Evolutionary conservation across 2,797 vertebrate genomes (phyloP).

Genomic region (Gymnoscopelus braueri): DNA sequence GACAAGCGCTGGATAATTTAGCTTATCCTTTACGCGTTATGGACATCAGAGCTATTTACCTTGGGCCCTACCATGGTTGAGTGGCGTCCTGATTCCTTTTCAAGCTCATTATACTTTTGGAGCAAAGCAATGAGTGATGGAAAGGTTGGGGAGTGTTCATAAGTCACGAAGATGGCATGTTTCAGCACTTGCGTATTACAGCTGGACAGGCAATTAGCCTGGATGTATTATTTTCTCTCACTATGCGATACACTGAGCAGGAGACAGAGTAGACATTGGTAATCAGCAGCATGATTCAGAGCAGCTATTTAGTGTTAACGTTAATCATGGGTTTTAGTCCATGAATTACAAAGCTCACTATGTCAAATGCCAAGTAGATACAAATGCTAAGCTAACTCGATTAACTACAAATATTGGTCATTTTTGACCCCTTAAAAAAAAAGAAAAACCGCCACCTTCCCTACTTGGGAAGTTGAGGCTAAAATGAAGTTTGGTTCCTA

Average conservation of each 20-base stretch:
- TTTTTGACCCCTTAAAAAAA: no score
- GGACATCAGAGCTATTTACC: conserved; percentile 21
- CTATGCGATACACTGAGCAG: not conserved
- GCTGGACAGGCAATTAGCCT: conserved; percentile 44
- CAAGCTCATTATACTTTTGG: conserved; percentile 7
- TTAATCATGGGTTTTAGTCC: conserved; percentile 22
- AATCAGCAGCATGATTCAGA: conserved; percentile 29
- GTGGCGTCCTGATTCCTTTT: conserved; percentile 23
- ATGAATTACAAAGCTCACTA: no score
- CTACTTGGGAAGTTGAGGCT: no score
- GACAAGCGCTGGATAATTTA: not conserved
- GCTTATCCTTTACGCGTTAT: not conserved
- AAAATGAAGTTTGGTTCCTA: no score
- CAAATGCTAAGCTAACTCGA: no score
- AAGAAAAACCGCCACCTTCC: no score
- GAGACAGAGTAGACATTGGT: conserved; percentile 12
- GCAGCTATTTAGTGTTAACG: conserved; percentile 42
- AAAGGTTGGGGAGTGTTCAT: conserved; percentile 11
- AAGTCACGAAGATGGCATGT: conserved; percentile 21
- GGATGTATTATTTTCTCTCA: conserved; percentile 1
- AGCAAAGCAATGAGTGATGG: conserved; percentile 13
- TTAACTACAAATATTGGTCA: no score
- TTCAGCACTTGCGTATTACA: conserved; percentile 34
- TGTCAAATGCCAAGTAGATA: no score
- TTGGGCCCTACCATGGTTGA: conserved; percentile 9